Conservation (phyloP, 1,140 invertebrate species). For the Bombus waltoni region DNA sequence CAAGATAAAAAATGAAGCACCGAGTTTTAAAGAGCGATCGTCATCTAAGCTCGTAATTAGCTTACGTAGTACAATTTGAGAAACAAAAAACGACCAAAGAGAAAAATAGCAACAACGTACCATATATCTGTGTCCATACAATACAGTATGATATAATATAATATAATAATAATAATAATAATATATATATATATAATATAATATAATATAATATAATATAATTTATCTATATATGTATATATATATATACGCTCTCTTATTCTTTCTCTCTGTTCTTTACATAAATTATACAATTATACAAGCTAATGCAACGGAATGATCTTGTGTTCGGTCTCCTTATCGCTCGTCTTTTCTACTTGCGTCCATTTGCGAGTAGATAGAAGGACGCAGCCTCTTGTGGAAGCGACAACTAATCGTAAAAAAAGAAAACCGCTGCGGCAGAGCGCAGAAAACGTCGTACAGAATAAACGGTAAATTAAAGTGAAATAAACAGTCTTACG, state of each 20-base stretch:
- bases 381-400: slow-evolving; percentile 48
- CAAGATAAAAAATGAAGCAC: slow-evolving; percentile 67
- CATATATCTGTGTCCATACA: slow-evolving; percentile 62
- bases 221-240: slow-evolving; percentile 59
- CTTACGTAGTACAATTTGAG: slow-evolving; percentile 49
- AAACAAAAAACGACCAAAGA: slow-evolving; percentile 40
- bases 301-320: slow-evolving; percentile 72
- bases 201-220: slow-evolving; percentile 54
- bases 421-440: not conserved
- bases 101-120: slow-evolving; percentile 61
- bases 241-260: slow-evolving; percentile 55
- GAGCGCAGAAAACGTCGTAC: not conserved
- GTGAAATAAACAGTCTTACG: slow-evolving; percentile 40
- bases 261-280: slow-evolving; percentile 47
- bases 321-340: slow-evolving; percentile 40
- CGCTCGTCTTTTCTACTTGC: slow-evolving; percentile 13
- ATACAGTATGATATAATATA: slow-evolving; percentile 55
- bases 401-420: slow-evolving; percentile 42
- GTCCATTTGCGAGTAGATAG: slow-evolving; percentile 1
- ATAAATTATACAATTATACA: slow-evolving; percentile 66
- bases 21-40: slow-evolving; percentile 54
- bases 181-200: slow-evolving; percentile 29
- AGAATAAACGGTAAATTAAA: slow-evolving; percentile 10
- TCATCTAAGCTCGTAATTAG: slow-evolving; percentile 20
- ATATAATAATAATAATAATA: slow-evolving; percentile 48